Evolutionary conservation across 2,113 vertebrate genomes (phyloP), one percentile per base, ranked within the genome.

Genomic region (Opisthocomus hoazin): DNA sequence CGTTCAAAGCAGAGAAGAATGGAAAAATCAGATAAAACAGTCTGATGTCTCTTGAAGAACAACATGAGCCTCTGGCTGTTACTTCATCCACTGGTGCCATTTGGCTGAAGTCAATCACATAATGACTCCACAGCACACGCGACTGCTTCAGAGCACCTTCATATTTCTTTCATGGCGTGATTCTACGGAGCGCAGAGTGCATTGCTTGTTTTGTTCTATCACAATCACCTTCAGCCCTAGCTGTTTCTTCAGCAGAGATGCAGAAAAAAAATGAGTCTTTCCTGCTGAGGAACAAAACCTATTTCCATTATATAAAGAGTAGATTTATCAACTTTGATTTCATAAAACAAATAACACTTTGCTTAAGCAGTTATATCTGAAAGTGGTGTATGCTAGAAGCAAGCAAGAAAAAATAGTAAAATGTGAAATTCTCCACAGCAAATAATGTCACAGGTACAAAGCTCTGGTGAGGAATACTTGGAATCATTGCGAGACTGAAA

Each of bases 11-110:
- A 87, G 56, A 94, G 57, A 91, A 76, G 7, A 84, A 94, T 41
- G 69, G 81, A 76, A 96, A 90, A 96, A 64, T 57, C 26, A 79
- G 23, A 58, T 84, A 89, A 94, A 94, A 94, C 30, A 82, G 27
- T 71, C 63, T 64, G 48, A 16, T 93, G 74, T 81, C 30, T 87
- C 69, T 45, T 87, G 61, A 94, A 91, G 13, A 92, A 48, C 53
- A 94, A 76, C 81, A 75, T 39, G 61, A 94, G 39, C 56, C 17
- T 54, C 39, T 89, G 89, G 89, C 77, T 89, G 51, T 79, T 84
- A 81, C 34, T 94, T 78, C 39, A 34, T 37, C 24, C 51, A 60
- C 48, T 32, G 43, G 75, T 73, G 89, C 60, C 61, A 51, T 83
- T 82, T 89, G 91, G 57, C 84, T 79, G 56, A 82, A 75, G 15